phyloP scores from a whole-genome alignment of 2,113 vertebrate genomes.

The Anser brachyrhynchus region DNA sequence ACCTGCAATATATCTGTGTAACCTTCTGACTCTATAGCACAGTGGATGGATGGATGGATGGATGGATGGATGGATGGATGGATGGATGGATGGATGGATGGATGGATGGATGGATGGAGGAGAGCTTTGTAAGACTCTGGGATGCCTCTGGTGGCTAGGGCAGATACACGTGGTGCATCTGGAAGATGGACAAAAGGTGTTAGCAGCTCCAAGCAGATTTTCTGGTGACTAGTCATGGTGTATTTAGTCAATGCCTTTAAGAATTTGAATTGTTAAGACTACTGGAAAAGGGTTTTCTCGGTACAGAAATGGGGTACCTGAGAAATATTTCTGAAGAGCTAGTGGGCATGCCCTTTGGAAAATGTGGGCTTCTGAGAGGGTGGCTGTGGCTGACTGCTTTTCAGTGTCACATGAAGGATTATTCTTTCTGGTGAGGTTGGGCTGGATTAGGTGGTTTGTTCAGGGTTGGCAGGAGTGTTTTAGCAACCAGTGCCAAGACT shows the following conservation, averaged over 20 bases:
- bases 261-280: neutral
- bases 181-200: neutral
- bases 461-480: neutral
- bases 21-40: neutral
- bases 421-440: neutral
- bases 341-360: neutral
- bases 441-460: conserved; percentile 15
- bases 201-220: neutral
- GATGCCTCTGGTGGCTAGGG: neutral
- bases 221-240: neutral
- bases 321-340: neutral
- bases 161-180: neutral
- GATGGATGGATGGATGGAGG: neutral
- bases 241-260: neutral
- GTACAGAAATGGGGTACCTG: neutral
- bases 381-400: neutral
- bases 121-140: neutral
- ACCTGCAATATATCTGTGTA: neutral
- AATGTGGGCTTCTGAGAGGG: neutral
- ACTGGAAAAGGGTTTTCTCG: neutral
- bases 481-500: neutral
- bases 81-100: neutral
- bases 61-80: neutral
- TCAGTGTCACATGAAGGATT: conserved; percentile 2
- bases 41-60: neutral